phyloP scores from a whole-genome alignment of 2,888 invertebrate species.

The Cataglyphis rosenhaueri region DNA sequence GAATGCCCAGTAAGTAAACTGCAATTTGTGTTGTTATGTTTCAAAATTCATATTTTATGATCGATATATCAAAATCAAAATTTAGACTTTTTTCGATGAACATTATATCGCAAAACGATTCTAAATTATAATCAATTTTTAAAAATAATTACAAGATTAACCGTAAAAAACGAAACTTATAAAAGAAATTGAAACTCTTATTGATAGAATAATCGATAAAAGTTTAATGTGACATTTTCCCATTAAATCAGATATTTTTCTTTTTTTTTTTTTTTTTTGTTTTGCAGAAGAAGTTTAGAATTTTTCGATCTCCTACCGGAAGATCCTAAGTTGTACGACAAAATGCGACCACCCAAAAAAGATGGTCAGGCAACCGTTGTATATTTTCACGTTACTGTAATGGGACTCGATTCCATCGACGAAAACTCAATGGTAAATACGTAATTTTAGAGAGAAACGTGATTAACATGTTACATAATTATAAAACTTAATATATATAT shows the following conservation, averaged over 20 bases:
- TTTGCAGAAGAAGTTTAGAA: constrained; percentile 89
- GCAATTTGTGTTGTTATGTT: neutral
- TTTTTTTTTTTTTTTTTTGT: neutral
- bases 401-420: constrained; percentile 98
- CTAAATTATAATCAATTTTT: neutral
- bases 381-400: constrained; percentile 96
- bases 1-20: constrained; percentile 81
- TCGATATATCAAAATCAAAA: neutral
- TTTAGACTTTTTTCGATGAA: neutral
- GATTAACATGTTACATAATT: constrained; percentile 7
- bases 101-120: neutral
- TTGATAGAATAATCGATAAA: neutral
- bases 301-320: constrained; percentile 95
- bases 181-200: neutral
- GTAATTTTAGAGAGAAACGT: constrained; percentile 10
- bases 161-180: neutral
- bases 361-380: constrained; percentile 95
- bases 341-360: constrained; percentile 97
- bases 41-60: neutral
- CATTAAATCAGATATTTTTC: neutral
- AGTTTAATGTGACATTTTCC: neutral
- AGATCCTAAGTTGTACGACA: constrained; percentile 95
- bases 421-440: constrained; percentile 95
- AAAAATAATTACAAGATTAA: constrained; percentile 1
- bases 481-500: neutral